A percentile compares a stretch with the other conserved stretches of the same genome.
phyloP scores from a whole-genome alignment of 2,888 invertebrate species.

The Deroplatys truncata region DNA sequence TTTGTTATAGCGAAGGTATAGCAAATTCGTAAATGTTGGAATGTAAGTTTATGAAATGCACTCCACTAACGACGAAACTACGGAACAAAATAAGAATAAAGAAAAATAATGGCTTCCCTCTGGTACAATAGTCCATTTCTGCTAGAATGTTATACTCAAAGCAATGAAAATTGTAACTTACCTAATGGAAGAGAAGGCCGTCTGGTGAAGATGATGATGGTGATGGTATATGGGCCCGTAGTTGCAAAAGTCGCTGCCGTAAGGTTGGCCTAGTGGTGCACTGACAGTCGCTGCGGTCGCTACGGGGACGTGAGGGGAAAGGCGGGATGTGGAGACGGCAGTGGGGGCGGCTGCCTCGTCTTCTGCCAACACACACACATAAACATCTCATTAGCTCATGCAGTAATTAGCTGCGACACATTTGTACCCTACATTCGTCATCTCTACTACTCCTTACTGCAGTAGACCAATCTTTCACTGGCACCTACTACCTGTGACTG shows the following conservation, averaged over 20 bases:
- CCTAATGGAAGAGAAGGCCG: neutral
- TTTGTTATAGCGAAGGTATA: too few relatives aligned
- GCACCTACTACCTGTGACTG: too few relatives aligned
- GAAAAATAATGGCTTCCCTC: too few relatives aligned
- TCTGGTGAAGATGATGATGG: conserved; percentile 41
- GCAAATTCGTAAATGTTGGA: too few relatives aligned
- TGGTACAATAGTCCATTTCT: too few relatives aligned
- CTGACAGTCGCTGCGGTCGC: conserved; percentile 36
- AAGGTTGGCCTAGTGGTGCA: conserved; percentile 53
- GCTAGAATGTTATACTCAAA: too few relatives aligned
- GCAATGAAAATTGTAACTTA: neutral
- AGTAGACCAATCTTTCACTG: too few relatives aligned
- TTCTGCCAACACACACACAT: neutral
- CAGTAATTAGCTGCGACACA: neutral
- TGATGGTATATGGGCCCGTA: conserved; percentile 64
- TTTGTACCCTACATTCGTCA: neutral
- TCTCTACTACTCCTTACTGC: neutral
- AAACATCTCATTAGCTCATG: neutral
- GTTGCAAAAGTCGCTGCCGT: conserved; percentile 60
- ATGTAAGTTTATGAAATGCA: too few relatives aligned
- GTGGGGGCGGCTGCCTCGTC: conserved; percentile 8
- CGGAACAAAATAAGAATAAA: too few relatives aligned
- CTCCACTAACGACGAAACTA: too few relatives aligned
- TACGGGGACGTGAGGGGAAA: conserved; percentile 34
- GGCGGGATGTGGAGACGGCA: conserved; percentile 29